A percentile compares a stretch with the other conserved stretches of the same genome.
Conservation (phyloP, 2,888 invertebrate genomes). For the Lordiphosa andalusiaca region DNA sequence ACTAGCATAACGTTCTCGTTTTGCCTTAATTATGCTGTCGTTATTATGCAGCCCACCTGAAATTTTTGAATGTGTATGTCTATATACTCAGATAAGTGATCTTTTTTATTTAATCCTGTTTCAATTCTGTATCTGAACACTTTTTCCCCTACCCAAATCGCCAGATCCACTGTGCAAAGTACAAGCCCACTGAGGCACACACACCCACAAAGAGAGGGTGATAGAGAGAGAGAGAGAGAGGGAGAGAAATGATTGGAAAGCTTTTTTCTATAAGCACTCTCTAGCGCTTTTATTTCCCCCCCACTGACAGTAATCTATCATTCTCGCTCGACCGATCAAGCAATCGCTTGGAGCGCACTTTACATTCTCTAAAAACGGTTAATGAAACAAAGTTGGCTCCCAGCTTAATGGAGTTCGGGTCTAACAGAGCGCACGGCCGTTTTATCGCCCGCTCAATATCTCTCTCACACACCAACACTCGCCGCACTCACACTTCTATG, state of each 20-base stretch:
- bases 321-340: conserved; percentile 33
- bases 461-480: conserved; percentile 19
- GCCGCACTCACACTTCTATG: conserved; percentile 3
- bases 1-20: too few species aligned
- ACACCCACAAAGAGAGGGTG: not conserved
- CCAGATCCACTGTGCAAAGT: conserved; percentile 29
- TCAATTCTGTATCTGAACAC: not conserved
- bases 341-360: conserved; percentile 2
- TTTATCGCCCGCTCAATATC: conserved; percentile 36
- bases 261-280: conserved; percentile 13
- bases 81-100: too few species aligned
- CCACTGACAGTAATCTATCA: conserved; percentile 31
- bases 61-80: too few species aligned
- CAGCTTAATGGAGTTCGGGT: not conserved
- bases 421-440: conserved; percentile 10
- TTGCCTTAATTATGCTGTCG: too few species aligned
- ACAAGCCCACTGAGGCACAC: not conserved
- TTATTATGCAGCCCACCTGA: too few species aligned
- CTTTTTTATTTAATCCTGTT: conserved; percentile 19
- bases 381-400: not conserved
- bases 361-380: conserved; percentile 15
- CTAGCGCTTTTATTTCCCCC: not conserved
- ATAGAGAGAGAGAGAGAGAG: conserved; percentile 3
- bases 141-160: not conserved
- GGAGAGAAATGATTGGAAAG: conserved; percentile 15